phyloP scores from a whole-genome alignment of 92 coral and sea anemone genomes.

The Parazoanthus atlanticus region DNA sequence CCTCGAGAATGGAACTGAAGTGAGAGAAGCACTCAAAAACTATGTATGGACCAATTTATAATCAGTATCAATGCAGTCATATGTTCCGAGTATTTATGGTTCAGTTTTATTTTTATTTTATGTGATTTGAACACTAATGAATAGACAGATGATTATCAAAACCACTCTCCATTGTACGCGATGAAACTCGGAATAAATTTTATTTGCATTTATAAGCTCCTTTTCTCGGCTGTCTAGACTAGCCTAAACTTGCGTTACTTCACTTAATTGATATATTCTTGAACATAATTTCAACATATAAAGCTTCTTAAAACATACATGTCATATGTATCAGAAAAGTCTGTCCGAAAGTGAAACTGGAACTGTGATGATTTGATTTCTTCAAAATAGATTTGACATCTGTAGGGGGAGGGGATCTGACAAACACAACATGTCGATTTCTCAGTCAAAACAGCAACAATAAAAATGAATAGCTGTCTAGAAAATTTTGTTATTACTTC shows the following conservation, averaged over 20 bases:
- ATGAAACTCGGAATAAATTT: neutral
- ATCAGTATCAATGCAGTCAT: conserved; percentile 9
- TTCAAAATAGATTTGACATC: neutral
- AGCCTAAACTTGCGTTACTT: neutral
- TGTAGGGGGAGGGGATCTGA: neutral
- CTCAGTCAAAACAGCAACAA: conserved; percentile 49
- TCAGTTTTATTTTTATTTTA: conserved; percentile 2
- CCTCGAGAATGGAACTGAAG: conserved; percentile 46
- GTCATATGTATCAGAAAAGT: conserved; percentile 6
- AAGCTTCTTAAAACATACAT: neutral
- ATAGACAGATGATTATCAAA: neutral
- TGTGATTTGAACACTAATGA: neutral
- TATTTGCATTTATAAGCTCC: neutral
- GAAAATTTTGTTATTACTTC: neutral
- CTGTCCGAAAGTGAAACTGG: neutral
- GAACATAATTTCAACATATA: neutral
- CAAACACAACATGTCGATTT: neutral
- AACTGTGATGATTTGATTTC: neutral
- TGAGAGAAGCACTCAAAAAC: conserved; percentile 43
- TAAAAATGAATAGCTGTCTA: conserved; percentile 15
- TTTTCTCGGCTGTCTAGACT: neutral
- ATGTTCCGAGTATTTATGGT: neutral
- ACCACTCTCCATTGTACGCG: too few relatives aligned
- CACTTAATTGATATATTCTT: neutral
- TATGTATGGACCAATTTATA: conserved; percentile 47